phyloP scores from a whole-genome alignment of 2,113 vertebrate genomes.

The Gavialis gangeticus region DNA sequence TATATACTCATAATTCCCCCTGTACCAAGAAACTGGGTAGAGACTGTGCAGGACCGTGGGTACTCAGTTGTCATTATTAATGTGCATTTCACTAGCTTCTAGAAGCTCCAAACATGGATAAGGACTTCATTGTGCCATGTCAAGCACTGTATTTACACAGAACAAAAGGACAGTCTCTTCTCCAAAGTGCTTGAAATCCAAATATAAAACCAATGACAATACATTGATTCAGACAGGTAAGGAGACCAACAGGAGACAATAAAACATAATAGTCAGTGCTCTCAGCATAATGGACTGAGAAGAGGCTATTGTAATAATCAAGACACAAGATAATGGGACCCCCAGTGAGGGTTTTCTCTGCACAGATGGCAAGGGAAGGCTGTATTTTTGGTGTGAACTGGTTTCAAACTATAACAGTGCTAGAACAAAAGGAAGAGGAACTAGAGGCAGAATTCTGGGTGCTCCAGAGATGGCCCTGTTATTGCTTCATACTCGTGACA shows the following conservation, averaged over 20 bases:
- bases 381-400: background rate
- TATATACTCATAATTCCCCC: background rate
- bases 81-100: background rate
- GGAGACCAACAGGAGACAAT: background rate
- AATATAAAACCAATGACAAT: background rate
- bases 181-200: background rate
- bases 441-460: background rate
- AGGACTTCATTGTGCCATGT: background rate
- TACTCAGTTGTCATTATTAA: background rate
- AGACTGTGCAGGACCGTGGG: background rate
- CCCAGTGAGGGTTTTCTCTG: background rate
- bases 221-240: background rate
- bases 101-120: background rate
- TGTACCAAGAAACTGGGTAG: fast-evolving
- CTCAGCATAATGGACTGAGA: background rate
- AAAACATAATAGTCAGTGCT: background rate
- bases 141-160: background rate
- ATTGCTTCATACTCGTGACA: background rate
- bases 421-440: background rate
- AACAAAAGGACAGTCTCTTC: background rate
- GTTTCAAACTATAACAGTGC: background rate
- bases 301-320: background rate
- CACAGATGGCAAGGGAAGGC: background rate
- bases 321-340: background rate
- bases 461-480: background rate